These are phyloP conservation scores for Chionodraco myersi DNA, from an alignment of 2,113 vertebrate species.

Conservation along the genomic window DNA sequence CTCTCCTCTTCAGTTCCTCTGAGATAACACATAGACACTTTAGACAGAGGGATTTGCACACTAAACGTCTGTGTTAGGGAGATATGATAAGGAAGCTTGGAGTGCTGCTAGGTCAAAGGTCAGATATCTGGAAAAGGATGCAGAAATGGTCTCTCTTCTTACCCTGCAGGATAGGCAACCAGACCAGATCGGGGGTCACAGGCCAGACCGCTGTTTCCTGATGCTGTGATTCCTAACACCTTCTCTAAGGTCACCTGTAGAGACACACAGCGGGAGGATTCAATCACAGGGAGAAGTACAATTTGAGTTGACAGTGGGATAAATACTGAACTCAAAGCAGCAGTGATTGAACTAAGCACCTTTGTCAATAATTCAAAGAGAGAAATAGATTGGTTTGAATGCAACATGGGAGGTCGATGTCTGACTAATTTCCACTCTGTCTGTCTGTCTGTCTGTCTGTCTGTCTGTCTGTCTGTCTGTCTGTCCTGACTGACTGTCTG, in stretches of 20 bases:
- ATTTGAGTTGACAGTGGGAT: neutral
- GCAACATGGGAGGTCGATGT: neutral
- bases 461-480: too few species aligned
- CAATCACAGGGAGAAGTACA: neutral
- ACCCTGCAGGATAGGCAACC: constrained; percentile 97
- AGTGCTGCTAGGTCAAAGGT: constrained; percentile 43
- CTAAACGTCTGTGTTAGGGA: constrained; percentile 14
- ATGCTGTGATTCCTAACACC: constrained; percentile 93
- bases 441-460: too few species aligned
- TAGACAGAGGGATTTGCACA: constrained; percentile 39
- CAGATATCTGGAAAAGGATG: constrained; percentile 21
- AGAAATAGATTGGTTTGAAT: neutral
- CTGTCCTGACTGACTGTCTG: too few species aligned
- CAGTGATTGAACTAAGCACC: constrained; percentile 2
- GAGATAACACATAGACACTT: constrained; percentile 24
- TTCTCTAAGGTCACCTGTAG: constrained; percentile 92
- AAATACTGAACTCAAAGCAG: neutral
- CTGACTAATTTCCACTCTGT: neutral
- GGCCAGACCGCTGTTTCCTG: constrained; percentile 90
- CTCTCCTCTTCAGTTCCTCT: constrained; percentile 11
- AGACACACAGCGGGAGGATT: constrained; percentile 1
- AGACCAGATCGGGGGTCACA: constrained; percentile 93
- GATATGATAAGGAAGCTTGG: constrained; percentile 32
- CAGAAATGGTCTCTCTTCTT: constrained; percentile 32
- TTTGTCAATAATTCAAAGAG: neutral